Percentiles rank a stretch among this genome's conserved stretches.
phyloP scores from a whole-genome alignment of 1,140 invertebrate genomes.

The Ceratina australensis region DNA sequence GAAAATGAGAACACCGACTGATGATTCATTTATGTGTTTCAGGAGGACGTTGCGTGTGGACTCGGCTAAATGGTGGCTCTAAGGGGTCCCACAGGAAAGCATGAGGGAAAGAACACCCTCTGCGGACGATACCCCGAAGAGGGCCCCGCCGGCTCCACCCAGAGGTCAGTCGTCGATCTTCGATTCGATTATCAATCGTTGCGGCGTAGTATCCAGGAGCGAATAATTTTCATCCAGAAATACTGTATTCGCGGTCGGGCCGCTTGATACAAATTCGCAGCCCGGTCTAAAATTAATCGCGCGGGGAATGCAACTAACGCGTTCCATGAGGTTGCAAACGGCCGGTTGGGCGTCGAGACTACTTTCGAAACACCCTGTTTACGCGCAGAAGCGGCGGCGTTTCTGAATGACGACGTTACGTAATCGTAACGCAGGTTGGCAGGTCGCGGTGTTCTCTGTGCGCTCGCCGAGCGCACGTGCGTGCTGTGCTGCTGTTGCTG shows the following conservation, averaged over 20 bases:
- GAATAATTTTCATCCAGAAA: too few species aligned
- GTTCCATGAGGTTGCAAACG: neutral
- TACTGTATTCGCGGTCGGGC: neutral
- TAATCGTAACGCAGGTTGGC: slow-evolving; percentile 26
- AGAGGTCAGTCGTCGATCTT: slow-evolving; percentile 71
- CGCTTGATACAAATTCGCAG: neutral
- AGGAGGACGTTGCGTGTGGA: slow-evolving; percentile 32
- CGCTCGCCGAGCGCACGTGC: slow-evolving; percentile 1
- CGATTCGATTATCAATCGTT: neutral
- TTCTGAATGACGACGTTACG: slow-evolving; percentile 29
- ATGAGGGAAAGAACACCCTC: slow-evolving; percentile 79
- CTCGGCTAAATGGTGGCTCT: slow-evolving; percentile 69
- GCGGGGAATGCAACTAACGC: neutral
- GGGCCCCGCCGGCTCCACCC: slow-evolving; percentile 76
- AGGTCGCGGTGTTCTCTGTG: slow-evolving; percentile 1
- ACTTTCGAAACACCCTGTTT: slow-evolving; percentile 42
- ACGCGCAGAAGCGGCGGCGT: slow-evolving; percentile 1
- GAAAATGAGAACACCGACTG: neutral
- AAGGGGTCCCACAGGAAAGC: slow-evolving; percentile 69
- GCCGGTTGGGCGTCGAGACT: neutral
- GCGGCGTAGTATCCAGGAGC: too few species aligned
- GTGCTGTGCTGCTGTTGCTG: neutral
- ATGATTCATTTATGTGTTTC: slow-evolving; percentile 26
- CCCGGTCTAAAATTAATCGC: slow-evolving; percentile 21
- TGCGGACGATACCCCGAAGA: slow-evolving; percentile 78